These are phyloP conservation scores for Labeo rohita DNA, from an alignment of 2,113 vertebrate species.

Conservation along the genomic window DNA sequence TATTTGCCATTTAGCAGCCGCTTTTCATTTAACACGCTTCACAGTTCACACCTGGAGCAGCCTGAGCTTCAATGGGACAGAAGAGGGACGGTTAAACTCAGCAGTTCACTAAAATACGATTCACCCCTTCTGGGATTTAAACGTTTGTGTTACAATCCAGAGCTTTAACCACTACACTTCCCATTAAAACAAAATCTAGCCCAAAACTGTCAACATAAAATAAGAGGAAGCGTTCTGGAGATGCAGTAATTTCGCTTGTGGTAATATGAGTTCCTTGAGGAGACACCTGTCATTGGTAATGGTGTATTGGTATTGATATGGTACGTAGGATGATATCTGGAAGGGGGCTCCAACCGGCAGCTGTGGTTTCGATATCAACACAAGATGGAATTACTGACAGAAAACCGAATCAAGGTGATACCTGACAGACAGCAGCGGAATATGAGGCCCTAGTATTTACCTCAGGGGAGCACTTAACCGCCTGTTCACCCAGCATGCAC, in stretches of 20 bases:
- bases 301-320: slow-evolving; percentile 1
- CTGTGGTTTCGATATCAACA: slow-evolving; percentile 37
- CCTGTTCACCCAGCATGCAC: slow-evolving; percentile 13
- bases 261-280: slow-evolving; percentile 4
- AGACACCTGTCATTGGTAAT: slow-evolving; percentile 23
- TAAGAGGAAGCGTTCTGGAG: not conserved
- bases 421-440: slow-evolving; percentile 44
- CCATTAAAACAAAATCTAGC: not conserved
- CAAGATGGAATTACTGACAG: slow-evolving; percentile 33
- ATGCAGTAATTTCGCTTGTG: not conserved
- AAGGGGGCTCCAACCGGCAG: not conserved
- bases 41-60: slow-evolving; percentile 17
- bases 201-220: not conserved
- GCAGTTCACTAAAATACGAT: not conserved
- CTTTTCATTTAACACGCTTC: not conserved
- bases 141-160: not conserved
- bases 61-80: not conserved
- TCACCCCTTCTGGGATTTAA: not conserved
- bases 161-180: not conserved
- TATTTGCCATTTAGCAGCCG: slow-evolving; percentile 2
- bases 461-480: slow-evolving; percentile 47
- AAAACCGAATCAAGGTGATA: slow-evolving; percentile 31
- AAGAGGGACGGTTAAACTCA: not conserved
- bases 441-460: slow-evolving; percentile 22
- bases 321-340: slow-evolving; percentile 5